Evolutionary conservation across 2,888 invertebrate genomes (phyloP).

Genomic region (Trachelus iudaicus): DNA sequence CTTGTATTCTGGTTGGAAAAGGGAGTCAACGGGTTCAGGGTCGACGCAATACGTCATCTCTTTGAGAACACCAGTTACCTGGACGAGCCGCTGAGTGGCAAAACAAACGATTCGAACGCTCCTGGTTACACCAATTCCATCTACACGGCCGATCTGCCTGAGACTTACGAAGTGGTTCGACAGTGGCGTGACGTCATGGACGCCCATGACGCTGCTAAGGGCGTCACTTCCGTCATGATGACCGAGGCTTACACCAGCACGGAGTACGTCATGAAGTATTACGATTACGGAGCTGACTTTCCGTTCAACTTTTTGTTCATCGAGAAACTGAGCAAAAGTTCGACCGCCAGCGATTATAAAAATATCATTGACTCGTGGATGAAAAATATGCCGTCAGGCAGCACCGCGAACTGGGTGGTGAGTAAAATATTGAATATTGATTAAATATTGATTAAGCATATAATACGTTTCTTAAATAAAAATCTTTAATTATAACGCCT

Average conservation of each 20-base stretch:
- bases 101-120: constrained; percentile 66
- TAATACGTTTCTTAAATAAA: no score
- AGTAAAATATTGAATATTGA: constrained; percentile 41
- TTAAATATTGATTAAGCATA: background rate
- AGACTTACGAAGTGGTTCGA: constrained; percentile 70
- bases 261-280: constrained; percentile 71
- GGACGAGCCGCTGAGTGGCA: constrained; percentile 69
- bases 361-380: constrained; percentile 71
- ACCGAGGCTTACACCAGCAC: constrained; percentile 73
- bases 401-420: constrained; percentile 76
- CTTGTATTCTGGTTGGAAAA: constrained; percentile 79
- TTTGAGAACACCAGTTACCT: constrained; percentile 63
- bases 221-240: constrained; percentile 61
- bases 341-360: constrained; percentile 67
- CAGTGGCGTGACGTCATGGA: constrained; percentile 71
- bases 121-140: constrained; percentile 70
- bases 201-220: constrained; percentile 53
- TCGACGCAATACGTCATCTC: constrained; percentile 74
- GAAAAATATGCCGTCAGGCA: constrained; percentile 70
- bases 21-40: constrained; percentile 82
- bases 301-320: constrained; percentile 77
- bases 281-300: constrained; percentile 71
- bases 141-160: constrained; percentile 72
- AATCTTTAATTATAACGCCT: no score
- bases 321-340: constrained; percentile 64